Conservation (phyloP, 2,113 vertebrate genomes). For the Datnioides undecimradiatus region DNA sequence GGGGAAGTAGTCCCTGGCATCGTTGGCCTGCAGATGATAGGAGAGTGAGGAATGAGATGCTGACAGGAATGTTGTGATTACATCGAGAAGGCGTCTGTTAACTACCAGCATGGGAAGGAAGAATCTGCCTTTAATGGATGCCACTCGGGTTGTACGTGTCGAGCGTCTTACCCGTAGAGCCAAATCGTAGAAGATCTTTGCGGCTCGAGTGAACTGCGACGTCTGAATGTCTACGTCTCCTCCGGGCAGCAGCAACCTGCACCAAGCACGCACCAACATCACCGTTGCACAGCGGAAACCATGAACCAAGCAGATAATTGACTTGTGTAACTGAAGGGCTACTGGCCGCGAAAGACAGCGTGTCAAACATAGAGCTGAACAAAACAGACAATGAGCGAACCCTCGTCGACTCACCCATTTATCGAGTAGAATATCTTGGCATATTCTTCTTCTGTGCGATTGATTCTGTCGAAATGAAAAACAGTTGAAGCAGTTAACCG, state of each 20-base stretch:
- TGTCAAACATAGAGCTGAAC: neutral
- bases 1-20: constrained; percentile 92
- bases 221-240: constrained; percentile 80
- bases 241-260: constrained; percentile 84
- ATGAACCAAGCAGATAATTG: too few species aligned
- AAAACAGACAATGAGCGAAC: neutral
- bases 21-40: constrained; percentile 84
- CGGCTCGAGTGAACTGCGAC: constrained; percentile 75
- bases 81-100: neutral
- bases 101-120: neutral
- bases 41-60: neutral
- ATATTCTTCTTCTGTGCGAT: constrained; percentile 80
- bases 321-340: too few species aligned
- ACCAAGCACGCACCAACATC: too few species aligned
- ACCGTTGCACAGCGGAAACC: too few species aligned
- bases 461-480: constrained; percentile 71
- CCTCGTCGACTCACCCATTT: constrained; percentile 78
- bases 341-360: too few species aligned
- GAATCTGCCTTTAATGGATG: neutral
- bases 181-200: constrained; percentile 82
- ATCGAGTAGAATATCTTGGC: constrained; percentile 75
- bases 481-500: neutral
- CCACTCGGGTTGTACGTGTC: neutral
- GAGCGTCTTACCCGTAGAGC: constrained; percentile 76
- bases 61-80: neutral